phyloP scores from a whole-genome alignment of 2,113 vertebrate species.

The Chloropsis hardwickii region DNA sequence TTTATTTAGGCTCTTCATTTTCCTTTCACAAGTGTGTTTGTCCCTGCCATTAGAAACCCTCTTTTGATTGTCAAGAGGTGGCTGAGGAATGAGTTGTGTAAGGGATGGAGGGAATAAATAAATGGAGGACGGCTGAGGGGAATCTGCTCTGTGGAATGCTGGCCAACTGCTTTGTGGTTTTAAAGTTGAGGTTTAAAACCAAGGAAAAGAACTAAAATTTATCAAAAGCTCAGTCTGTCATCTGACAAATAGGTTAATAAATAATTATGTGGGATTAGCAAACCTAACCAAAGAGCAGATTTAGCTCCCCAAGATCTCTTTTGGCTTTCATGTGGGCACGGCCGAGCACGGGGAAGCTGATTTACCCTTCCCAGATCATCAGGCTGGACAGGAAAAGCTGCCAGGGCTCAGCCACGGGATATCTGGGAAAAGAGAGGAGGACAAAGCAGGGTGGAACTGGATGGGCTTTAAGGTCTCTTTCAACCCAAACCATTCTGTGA shows the following conservation, averaged over 20 bases:
- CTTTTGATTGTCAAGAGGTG: conserved; percentile 49
- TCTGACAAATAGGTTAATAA: conserved; percentile 3
- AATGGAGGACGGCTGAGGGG: conserved; percentile 10
- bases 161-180: not conserved
- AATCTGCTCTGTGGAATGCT: not conserved
- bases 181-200: not conserved
- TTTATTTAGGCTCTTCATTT: conserved; percentile 72
- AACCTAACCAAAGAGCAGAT: not conserved
- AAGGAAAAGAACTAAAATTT: not conserved
- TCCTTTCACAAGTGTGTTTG: conserved; percentile 63
- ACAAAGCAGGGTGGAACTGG: not conserved
- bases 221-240: not conserved
- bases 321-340: accelerated
- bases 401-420: not conserved
- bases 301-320: not conserved
- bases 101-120: not conserved
- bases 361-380: not conserved
- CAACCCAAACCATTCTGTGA: not conserved
- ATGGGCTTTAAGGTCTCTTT: not conserved
- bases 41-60: conserved; percentile 56
- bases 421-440: not conserved
- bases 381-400: not conserved
- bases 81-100: not conserved
- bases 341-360: accelerated
- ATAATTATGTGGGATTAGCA: not conserved